A percentile compares a stretch with the other conserved stretches of the same genome.
Evolutionary conservation across 2,888 invertebrate genomes (phyloP).

Genomic region (Agrochola lychnidis): DNA sequence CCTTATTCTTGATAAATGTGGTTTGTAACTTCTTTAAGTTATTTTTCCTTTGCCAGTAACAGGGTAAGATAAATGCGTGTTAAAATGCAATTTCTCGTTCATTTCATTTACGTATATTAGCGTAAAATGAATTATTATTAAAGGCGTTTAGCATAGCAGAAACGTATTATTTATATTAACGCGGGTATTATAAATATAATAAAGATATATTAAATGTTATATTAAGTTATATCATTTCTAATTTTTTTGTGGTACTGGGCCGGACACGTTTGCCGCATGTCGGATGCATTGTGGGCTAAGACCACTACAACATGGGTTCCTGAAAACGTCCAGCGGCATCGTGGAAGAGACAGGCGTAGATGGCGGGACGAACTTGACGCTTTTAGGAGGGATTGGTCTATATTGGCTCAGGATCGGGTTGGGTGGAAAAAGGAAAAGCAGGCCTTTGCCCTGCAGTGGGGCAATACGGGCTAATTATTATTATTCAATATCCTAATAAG

Average conservation of each 20-base stretch:
- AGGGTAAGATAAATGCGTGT: slow-evolving; percentile 24
- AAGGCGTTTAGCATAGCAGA: neutral
- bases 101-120: slow-evolving; percentile 14
- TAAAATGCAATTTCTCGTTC: slow-evolving; percentile 19
- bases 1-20: slow-evolving; percentile 1
- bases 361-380: too few species aligned
- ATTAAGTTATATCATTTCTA: neutral
- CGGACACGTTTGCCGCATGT: too few species aligned
- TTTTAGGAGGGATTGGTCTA: too few species aligned
- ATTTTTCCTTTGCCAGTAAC: slow-evolving; percentile 7
- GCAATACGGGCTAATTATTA: too few species aligned
- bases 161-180: slow-evolving; percentile 9
- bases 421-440: too few species aligned
- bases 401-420: too few species aligned
- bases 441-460: too few species aligned
- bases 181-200: neutral
- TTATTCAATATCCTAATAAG: neutral
- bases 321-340: too few species aligned
- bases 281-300: too few species aligned
- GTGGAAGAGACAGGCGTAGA: too few species aligned
- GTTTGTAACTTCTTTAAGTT: neutral
- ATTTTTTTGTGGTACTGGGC: too few species aligned
- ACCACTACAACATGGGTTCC: too few species aligned
- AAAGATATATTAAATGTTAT: neutral
- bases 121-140: slow-evolving; percentile 38